phyloP scores from a whole-genome alignment of 2,888 invertebrate species.

The Melanostoma mellinum region DNA sequence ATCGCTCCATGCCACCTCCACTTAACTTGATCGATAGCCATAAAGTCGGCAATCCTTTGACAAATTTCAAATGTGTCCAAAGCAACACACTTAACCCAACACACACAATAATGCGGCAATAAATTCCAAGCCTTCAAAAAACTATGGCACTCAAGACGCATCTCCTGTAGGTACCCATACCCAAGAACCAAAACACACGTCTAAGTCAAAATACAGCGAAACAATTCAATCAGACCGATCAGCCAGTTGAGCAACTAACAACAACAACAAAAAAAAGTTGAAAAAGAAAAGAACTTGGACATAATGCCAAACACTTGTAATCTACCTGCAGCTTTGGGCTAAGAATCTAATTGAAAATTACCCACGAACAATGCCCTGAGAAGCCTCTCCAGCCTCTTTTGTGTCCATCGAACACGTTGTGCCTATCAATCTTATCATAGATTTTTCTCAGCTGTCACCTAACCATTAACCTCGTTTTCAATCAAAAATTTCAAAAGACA shows the following conservation, averaged over 20 bases:
- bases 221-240: slow-evolving; percentile 66
- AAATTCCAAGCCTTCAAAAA: slow-evolving; percentile 58
- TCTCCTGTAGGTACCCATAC: slow-evolving; percentile 9
- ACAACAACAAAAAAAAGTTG: neutral
- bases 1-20: slow-evolving; percentile 63
- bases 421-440: slow-evolving; percentile 72
- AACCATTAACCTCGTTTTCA: slow-evolving; percentile 71
- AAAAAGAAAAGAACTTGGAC: slow-evolving; percentile 38
- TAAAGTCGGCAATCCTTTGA: slow-evolving; percentile 67
- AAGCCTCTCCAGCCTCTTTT: slow-evolving; percentile 43
- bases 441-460: slow-evolving; percentile 70
- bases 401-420: slow-evolving; percentile 24
- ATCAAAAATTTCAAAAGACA: slow-evolving; percentile 40
- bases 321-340: slow-evolving; percentile 56
- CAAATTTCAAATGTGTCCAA: slow-evolving; percentile 60
- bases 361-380: slow-evolving; percentile 62
- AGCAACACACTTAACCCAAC: slow-evolving; percentile 49
- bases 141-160: slow-evolving; percentile 60
- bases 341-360: slow-evolving; percentile 71
- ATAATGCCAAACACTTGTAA: slow-evolving; percentile 69
- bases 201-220: slow-evolving; percentile 53
- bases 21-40: slow-evolving; percentile 69
- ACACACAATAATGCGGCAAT: slow-evolving; percentile 29
- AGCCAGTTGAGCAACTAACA: slow-evolving; percentile 19
- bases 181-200: slow-evolving; percentile 56